Conservation (phyloP, 2,888 invertebrate genomes). For the Actias luna region DNA sequence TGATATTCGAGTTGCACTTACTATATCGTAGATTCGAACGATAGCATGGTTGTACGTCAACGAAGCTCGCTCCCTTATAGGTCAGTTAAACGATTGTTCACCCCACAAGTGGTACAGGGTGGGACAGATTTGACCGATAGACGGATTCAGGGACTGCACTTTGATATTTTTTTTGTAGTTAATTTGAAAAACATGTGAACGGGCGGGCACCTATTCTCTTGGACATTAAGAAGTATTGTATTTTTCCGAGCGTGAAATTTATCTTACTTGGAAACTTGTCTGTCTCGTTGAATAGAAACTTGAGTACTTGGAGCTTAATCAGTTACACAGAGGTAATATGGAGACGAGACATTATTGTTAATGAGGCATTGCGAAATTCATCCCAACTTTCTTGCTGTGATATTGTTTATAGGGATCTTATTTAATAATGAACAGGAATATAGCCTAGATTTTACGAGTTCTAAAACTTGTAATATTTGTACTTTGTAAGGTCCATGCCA, state of each 20-base stretch:
- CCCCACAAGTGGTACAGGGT: slow-evolving; percentile 54
- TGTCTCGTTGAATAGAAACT: slow-evolving; percentile 4
- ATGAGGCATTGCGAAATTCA: background rate
- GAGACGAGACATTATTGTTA: slow-evolving; percentile 4
- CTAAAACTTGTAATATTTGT: background rate
- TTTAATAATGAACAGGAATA: background rate
- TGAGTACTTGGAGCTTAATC: slow-evolving; percentile 7
- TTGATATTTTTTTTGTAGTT: slow-evolving; percentile 35
- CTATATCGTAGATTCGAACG: slow-evolving; percentile 44
- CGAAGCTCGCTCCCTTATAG: slow-evolving; percentile 44
- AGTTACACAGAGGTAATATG: slow-evolving; percentile 3
- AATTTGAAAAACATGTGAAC: slow-evolving; percentile 45
- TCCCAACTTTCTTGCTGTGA: background rate
- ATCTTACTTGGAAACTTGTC: slow-evolving; percentile 3
- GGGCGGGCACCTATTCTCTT: slow-evolving; percentile 13
- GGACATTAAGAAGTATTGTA: slow-evolving; percentile 11
- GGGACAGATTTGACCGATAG: slow-evolving; percentile 71
- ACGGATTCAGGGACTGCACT: slow-evolving; percentile 34
- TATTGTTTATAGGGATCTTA: background rate
- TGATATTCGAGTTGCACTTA: slow-evolving; percentile 55
- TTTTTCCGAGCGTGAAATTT: slow-evolving; percentile 13
- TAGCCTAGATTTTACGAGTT: background rate
- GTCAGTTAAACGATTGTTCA: slow-evolving; percentile 71
- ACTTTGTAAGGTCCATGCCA: no score
- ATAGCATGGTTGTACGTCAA: slow-evolving; percentile 48